Evolutionary conservation across 2,797 vertebrate genomes (phyloP).

Genomic region (Lacerta viridis): DNA sequence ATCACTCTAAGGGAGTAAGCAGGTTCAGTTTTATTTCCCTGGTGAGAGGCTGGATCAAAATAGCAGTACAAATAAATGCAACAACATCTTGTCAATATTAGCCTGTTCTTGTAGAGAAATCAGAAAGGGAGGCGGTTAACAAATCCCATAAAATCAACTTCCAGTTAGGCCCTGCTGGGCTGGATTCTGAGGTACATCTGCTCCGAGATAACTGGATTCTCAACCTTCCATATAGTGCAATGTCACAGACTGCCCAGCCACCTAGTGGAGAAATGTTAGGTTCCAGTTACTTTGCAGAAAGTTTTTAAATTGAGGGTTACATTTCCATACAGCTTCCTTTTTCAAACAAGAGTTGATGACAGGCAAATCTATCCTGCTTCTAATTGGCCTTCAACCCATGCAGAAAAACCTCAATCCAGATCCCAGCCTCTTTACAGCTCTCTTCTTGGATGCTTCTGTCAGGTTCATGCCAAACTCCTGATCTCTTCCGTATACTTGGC

Average conservation of each 20-base stretch:
- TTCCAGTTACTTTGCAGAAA: not conserved
- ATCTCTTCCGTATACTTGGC: slow-evolving; percentile 21
- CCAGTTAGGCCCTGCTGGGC: not conserved
- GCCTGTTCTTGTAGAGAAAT: not conserved
- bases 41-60: not conserved
- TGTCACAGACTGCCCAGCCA: not conserved
- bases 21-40: not conserved
- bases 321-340: not conserved
- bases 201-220: not conserved
- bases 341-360: slow-evolving; percentile 14
- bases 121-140: not conserved
- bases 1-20: not conserved
- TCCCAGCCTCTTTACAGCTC: slow-evolving; percentile 15
- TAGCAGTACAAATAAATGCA: not conserved
- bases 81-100: not conserved
- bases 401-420: slow-evolving; percentile 35
- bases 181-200: not conserved
- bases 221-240: not conserved
- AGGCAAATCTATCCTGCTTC: slow-evolving; percentile 13
- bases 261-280: not conserved
- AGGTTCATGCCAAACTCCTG: slow-evolving; percentile 33
- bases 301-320: not conserved
- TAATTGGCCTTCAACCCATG: slow-evolving; percentile 15
- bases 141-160: slow-evolving; percentile 1
- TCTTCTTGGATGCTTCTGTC: slow-evolving; percentile 40